Evolutionary conservation across 2,113 vertebrate species (phyloP).

Genomic region (Tautogolabrus adspersus): DNA sequence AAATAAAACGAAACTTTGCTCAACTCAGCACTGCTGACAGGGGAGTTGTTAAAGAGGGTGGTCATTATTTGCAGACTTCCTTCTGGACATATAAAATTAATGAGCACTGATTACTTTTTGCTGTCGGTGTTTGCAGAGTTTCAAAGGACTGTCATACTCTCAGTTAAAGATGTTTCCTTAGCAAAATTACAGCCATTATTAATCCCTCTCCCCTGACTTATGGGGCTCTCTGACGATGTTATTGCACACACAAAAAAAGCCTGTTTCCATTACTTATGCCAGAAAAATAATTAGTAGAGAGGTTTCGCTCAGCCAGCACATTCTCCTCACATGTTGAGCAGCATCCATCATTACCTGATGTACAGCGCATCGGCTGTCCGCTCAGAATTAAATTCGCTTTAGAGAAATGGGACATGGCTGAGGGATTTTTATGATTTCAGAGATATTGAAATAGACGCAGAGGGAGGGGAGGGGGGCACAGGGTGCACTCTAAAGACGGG

Average conservation of each 20-base stretch:
- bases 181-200: slow-evolving; percentile 56
- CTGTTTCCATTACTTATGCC: slow-evolving; percentile 62
- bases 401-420: slow-evolving; percentile 81
- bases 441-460: slow-evolving; percentile 78
- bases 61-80: slow-evolving; percentile 44
- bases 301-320: slow-evolving; percentile 72
- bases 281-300: slow-evolving; percentile 70
- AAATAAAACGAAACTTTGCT: background rate
- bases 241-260: slow-evolving; percentile 16
- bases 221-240: slow-evolving; percentile 27
- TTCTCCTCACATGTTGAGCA: slow-evolving; percentile 62
- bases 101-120: slow-evolving; percentile 56
- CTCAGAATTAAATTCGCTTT: slow-evolving; percentile 75
- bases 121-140: slow-evolving; percentile 50
- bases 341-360: slow-evolving; percentile 79
- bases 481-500: slow-evolving; percentile 34
- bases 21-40: slow-evolving; percentile 14
- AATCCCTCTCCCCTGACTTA: slow-evolving; percentile 47
- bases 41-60: slow-evolving; percentile 8
- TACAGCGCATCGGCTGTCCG: slow-evolving; percentile 55
- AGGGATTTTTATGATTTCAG: slow-evolving; percentile 81
- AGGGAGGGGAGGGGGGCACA: slow-evolving; percentile 22
- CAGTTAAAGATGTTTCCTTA: slow-evolving; percentile 54
- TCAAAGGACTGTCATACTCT: slow-evolving; percentile 51
- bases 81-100: slow-evolving; percentile 47